phyloP scores from a whole-genome alignment of 2,888 invertebrate species.

The Melanostoma scalare region DNA sequence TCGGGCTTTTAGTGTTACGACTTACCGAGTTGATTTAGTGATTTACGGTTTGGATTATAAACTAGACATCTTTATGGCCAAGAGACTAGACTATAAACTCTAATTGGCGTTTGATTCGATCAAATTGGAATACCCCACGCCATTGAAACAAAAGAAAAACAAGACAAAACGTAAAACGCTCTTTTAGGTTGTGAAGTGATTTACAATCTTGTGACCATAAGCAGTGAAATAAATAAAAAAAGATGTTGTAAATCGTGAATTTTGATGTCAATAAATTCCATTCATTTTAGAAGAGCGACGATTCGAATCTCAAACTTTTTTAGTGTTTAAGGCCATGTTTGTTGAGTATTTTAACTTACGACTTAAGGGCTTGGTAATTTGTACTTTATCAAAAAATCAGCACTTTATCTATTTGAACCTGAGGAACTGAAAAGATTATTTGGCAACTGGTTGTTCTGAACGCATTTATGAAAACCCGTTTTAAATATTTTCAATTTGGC shows the following conservation, averaged over 20 bases:
- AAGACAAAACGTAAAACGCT: neutral
- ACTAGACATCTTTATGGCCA: slow-evolving; percentile 34
- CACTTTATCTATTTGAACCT: no score
- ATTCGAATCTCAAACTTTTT: no score
- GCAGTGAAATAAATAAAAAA: slow-evolving; percentile 1
- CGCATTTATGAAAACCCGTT: no score
- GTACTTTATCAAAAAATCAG: no score
- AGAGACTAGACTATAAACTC: slow-evolving; percentile 12
- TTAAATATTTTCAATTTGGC: no score
- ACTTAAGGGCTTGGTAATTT: no score
- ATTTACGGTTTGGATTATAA: slow-evolving; percentile 28
- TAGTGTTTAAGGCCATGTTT: no score
- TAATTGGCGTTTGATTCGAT: slow-evolving; percentile 39
- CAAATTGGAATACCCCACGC: slow-evolving; percentile 23
- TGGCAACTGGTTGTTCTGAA: no score
- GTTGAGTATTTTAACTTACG: no score
- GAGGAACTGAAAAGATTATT: no score
- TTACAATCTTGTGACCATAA: slow-evolving; percentile 21
- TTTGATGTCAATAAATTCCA: neutral
- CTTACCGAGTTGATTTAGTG: slow-evolving; percentile 7
- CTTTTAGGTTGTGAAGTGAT: slow-evolving; percentile 6
- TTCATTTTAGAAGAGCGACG: neutral
- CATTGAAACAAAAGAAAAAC: neutral
- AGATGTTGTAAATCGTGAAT: slow-evolving; percentile 19
- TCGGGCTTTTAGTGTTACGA: slow-evolving; percentile 16